These are phyloP conservation scores for Melierax canorus DNA, from an alignment of 2,113 vertebrate species.

Conservation along the genomic window DNA sequence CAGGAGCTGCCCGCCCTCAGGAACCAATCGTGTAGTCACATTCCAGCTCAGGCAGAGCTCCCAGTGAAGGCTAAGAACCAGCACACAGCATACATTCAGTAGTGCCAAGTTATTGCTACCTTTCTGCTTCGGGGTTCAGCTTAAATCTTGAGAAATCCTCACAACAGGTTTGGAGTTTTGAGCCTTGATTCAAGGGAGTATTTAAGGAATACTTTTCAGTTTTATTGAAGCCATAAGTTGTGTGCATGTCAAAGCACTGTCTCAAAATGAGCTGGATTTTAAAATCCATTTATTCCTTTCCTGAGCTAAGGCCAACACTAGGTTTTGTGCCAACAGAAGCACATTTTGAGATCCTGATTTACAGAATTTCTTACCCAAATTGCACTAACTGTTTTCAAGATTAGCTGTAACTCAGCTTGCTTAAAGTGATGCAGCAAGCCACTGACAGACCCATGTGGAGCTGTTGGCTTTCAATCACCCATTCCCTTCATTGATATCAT, in stretches of 20 bases:
- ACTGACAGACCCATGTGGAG: background rate
- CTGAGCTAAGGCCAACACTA: background rate
- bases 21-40: background rate
- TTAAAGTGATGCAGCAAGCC: background rate
- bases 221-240: background rate
- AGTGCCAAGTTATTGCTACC: background rate
- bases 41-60: background rate
- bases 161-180: background rate
- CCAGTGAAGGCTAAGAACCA: background rate
- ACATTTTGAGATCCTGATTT: background rate
- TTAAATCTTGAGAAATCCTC: background rate
- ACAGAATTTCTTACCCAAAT: background rate
- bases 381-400: background rate
- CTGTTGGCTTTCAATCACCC: background rate
- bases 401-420: background rate
- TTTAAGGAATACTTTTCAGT: background rate
- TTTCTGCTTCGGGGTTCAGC: background rate
- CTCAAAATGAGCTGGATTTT: background rate
- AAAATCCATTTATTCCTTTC: background rate
- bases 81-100: accelerated
- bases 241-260: background rate
- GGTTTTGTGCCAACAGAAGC: background rate
- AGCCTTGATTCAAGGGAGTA: background rate
- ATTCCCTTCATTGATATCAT: background rate
- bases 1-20: background rate